Evolutionary conservation across 2,113 vertebrate species (phyloP), one percentile per base, ranked within the genome.

Genomic region (Upupa epops): DNA sequence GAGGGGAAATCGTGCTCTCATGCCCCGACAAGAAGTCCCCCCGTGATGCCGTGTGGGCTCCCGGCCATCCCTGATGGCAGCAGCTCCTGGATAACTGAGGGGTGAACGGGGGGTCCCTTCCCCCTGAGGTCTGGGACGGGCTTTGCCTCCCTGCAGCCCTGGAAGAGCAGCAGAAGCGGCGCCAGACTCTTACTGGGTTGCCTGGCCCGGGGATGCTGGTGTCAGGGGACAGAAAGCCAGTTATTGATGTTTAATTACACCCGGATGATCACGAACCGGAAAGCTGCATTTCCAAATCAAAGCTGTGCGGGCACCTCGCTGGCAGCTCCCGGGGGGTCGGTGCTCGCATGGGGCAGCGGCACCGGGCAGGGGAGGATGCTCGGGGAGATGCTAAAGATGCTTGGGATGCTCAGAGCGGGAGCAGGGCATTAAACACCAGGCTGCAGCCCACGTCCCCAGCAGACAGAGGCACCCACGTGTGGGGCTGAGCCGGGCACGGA

Each of bases 171-270:
- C 71, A 32, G 55, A 22, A 58, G 37, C 49, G 46, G 60, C 65
- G 16, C 7, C 69, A 6, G 51, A 26, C 58, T 16, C 83, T 61
- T 31, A 18, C 72, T 54, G 79, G 64, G 20, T 71, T 3, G 3
- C 56, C 24, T 32, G 5, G 26, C 36, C 79, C 52, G 1, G 3
- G 24, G 68, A 21, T 58, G 34, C 22, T 48, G 20, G 46, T 94
- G 89, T 87, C 73, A 22, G 84, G 76, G 88, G 90, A 90, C 82
- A 92, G 61, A 75, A 71, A 76, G 93, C 91, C 94, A 61, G 12
- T 84, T 12, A 95, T 86, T 88, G 87, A 68, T 86, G 76, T 93
- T 95, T 97, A 96, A 97, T 97, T 92, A 96, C 96, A 83, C 92
- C n/a, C 34, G 3, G 83, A 52, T 49, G 73, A 65, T 49, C 49